Evolutionary conservation across 1,140 invertebrate species (phyloP), one percentile per base, ranked within the genome.

Genomic region (Eriocheir sinensis): DNA sequence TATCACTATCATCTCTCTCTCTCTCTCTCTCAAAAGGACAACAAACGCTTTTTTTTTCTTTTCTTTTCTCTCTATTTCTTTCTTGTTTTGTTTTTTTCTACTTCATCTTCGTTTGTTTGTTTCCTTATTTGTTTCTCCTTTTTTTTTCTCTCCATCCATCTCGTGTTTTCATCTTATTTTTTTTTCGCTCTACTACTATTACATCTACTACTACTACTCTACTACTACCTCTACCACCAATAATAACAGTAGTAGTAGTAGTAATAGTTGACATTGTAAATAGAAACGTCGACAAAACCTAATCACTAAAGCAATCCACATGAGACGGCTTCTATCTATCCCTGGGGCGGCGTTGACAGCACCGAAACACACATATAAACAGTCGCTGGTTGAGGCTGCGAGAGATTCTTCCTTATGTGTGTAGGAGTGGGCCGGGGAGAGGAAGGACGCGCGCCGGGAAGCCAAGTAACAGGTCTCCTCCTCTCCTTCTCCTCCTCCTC

Each of bases 181-280:
- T 48, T 38, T 89, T 38, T 48, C 88, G 21, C 88, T 89, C 88
- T 48, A 15, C 21, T 79, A n/a, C 79, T 34, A 81, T 81, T 8
- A 15, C 34, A 15, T 12, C 32, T 32, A 0, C 40, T 34, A 21
- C 83, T 38, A 27, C 21, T 6, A 15, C 88, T 89, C 44, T 48
- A 17, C n/a, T 40, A 15, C 44, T 32, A 36, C 8, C 30, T 30
- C 30, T 48, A 36, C 27, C n/a, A 41, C 15, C 15, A 83, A 34
- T 32, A 83, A 38, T 83, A 32, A 83, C 30, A 34, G 30, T 34
- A 83, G 15, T 32, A 38, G n/a, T 83, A 34, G n/a, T 83, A 83
- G 15, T 34, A 38, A 15, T 15, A 72, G 60, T 15, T 72, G 60
- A 72, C 60, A 15, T 15, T n/a, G n/a, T 15, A n/a, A n/a, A 15